These are phyloP conservation scores for Prunella strophiata DNA, from an alignment of 2,797 vertebrate species.

Conservation along the genomic window DNA sequence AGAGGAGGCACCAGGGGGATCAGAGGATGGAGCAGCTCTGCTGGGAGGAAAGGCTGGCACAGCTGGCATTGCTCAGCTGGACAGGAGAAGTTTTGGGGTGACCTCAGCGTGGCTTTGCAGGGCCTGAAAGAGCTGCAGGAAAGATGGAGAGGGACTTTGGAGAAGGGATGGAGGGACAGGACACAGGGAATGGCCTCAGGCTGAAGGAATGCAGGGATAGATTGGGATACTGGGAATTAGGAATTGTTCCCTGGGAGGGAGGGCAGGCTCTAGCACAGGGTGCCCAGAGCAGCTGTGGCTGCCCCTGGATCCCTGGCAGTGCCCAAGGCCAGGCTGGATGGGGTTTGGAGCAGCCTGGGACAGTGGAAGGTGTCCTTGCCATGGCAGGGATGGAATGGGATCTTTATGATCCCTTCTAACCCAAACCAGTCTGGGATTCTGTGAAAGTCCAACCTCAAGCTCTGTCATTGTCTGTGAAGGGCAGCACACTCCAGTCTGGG, in stretches of 20 bases:
- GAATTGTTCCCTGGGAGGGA: accelerated
- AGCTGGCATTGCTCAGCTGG: not conserved
- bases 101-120: not conserved
- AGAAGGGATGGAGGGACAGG: not conserved
- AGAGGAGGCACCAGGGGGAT: not conserved
- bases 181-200: not conserved
- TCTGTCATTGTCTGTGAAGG: accelerated
- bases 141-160: not conserved
- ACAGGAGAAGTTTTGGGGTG: not conserved
- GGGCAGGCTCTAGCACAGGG: not conserved
- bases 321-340: accelerated
- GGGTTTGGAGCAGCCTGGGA: not conserved
- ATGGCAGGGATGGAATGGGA: not conserved
- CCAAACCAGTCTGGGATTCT: not conserved
- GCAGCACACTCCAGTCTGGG: not conserved
- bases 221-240: not conserved
- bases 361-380: not conserved
- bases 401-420: not conserved
- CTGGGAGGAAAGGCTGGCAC: not conserved
- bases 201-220: not conserved
- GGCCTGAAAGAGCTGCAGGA: not conserved
- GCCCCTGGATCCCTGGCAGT: not conserved
- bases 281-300: not conserved
- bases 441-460: not conserved
- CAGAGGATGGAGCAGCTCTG: not conserved